Percentiles rank a stretch among this genome's conserved stretches.
Conservation (phyloP, 2,888 invertebrate species). For the Sclerodermus sp. region DNA sequence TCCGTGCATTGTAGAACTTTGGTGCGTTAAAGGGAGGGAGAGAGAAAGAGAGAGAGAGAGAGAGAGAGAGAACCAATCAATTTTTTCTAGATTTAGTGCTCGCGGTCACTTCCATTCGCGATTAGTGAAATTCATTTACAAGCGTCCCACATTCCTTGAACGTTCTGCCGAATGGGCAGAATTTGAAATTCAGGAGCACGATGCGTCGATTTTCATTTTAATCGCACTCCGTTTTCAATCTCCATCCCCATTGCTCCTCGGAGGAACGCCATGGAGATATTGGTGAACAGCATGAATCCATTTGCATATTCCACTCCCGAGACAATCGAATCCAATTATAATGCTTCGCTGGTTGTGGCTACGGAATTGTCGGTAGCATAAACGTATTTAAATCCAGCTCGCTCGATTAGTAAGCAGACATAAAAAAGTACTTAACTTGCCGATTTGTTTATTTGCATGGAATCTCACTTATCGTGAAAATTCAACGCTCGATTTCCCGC, state of each 20-base stretch:
- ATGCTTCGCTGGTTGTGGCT: conserved; percentile 15
- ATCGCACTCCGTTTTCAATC: conserved; percentile 10
- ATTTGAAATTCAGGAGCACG: conserved; percentile 5
- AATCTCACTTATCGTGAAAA: too few species aligned
- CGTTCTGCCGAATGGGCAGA: not conserved
- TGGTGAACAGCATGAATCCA: conserved; percentile 21
- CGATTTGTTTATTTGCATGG: too few species aligned
- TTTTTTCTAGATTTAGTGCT: too few species aligned
- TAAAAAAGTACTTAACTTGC: too few species aligned
- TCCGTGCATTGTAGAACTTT: too few species aligned
- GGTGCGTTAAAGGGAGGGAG: too few species aligned
- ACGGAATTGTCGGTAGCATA: conserved; percentile 10
- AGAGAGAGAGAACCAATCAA: too few species aligned
- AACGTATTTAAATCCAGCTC: conserved; percentile 19
- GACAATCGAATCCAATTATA: conserved; percentile 41
- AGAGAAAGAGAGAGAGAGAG: too few species aligned
- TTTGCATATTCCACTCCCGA: conserved; percentile 36
- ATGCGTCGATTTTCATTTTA: conserved; percentile 10
- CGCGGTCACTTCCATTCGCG: too few species aligned
- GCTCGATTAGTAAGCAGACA: conserved; percentile 1
- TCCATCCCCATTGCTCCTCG: not conserved
- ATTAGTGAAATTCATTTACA: too few species aligned
- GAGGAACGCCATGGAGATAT: conserved; percentile 10
- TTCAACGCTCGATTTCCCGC: too few species aligned
- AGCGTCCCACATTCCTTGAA: too few species aligned